A percentile compares a stretch with the other conserved stretches of the same genome.
These are phyloP conservation scores for Cetonia aurata DNA, from an alignment of 2,888 invertebrate species.

Conservation along the genomic window DNA sequence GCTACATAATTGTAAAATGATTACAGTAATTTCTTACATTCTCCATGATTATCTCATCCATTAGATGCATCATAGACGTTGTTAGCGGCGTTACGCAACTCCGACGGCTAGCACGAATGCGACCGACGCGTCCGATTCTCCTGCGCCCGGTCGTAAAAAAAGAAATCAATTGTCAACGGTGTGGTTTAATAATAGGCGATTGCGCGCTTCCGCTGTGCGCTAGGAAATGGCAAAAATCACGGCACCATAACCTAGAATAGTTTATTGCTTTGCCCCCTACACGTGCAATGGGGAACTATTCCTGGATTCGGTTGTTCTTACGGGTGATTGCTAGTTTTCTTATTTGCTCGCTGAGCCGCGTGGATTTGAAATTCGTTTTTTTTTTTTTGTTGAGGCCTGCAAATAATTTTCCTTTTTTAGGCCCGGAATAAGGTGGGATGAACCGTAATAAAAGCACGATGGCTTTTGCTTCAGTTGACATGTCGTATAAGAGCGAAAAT, in stretches of 20 bases:
- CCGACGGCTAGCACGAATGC: not conserved
- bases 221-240: conserved; percentile 45
- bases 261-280: conserved; percentile 20
- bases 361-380: conserved; percentile 19
- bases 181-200: conserved; percentile 46
- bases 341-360: conserved; percentile 31
- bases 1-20: conserved; percentile 16
- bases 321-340: not conserved
- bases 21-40: conserved; percentile 24
- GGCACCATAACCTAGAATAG: conserved; percentile 29
- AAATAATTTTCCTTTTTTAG: conserved; percentile 25
- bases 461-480: conserved; percentile 16
- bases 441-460: conserved; percentile 1
- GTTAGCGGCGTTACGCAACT: not conserved
- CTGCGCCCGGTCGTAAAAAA: not conserved
- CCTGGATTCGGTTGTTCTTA: not conserved
- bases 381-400: not conserved
- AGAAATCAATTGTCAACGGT: conserved; percentile 40
- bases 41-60: conserved; percentile 10
- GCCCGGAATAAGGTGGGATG: not conserved
- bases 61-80: not conserved
- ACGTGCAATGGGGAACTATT: conserved; percentile 4
- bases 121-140: not conserved
- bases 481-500: conserved; percentile 5
- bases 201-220: conserved; percentile 49